Evolutionary conservation across 2,888 invertebrate genomes (phyloP), one percentile per base, ranked within the genome.

Genomic region (Bibio marci): DNA sequence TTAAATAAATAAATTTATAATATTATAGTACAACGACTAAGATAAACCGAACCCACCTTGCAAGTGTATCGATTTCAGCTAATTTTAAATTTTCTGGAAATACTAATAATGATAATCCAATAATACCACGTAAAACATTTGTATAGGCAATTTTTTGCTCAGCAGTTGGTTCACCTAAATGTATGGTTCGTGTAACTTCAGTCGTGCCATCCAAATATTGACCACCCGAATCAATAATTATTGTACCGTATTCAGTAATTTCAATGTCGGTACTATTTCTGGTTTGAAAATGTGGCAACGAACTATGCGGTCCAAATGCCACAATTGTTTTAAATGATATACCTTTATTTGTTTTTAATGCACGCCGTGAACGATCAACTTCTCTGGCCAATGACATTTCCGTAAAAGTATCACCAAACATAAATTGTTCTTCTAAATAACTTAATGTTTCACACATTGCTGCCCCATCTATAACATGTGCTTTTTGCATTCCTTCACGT

Each of bases 141-240:
- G 92, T 92, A 58, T 90, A 94, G 2, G 83, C 82, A 46, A 76
- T 74, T 49, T 71, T 73, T 56, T 83, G 76, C 34, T 75, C 74
- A 0, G 62, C 58, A 0, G 77, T 73, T 2, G 91, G 88, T 5
- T 62, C 64, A 0, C 91, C 92, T 56, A 83, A 83, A 59, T 91
- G 90, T 17, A 90, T 65, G 0, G 92, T 92, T 43, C 92, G 71
- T 0, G 90, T 86, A 0, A 92, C 78, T 50, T 88, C 82, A 3
- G 92, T 92, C 2, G 92, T 92, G 15, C 92, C 92, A 64, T 91
- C 90, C 72, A 67, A 70, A 62, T 94, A 97, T 58, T 97, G 97
- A 38, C 87, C 94, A 13, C 97, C 98, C 2, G 94, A 92, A 54
- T 94, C 94, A 48, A 94, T 73, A 22, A 97, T 74, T 43, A 92